These are phyloP conservation scores for Phylloscopus trochiloides DNA, from an alignment of 2,113 vertebrate genomes.

Conservation along the genomic window DNA sequence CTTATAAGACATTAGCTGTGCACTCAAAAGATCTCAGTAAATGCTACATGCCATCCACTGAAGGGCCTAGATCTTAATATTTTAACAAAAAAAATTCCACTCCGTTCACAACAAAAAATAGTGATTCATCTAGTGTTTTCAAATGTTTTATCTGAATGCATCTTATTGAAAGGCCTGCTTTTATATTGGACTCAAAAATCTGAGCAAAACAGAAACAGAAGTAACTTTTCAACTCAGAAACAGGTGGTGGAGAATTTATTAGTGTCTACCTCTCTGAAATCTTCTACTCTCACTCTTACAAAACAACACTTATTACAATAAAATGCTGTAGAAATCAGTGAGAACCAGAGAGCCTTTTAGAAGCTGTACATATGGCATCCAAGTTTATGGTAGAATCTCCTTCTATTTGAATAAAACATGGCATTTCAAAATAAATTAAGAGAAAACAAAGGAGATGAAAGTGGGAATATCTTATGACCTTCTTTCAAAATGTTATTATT, in stretches of 20 bases:
- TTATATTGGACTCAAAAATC: background rate
- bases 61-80: background rate
- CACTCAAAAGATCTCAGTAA: background rate
- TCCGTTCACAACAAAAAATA: background rate
- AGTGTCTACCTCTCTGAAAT: background rate
- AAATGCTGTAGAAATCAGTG: background rate
- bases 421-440: slow-evolving; percentile 7
- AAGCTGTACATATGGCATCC: background rate
- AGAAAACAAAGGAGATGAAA: slow-evolving; percentile 5
- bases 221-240: background rate
- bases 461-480: background rate
- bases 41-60: background rate
- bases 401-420: slow-evolving; percentile 26
- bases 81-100: background rate
- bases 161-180: background rate
- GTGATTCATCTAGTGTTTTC: background rate
- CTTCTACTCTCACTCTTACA: background rate
- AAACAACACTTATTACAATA: background rate
- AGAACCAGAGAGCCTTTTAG: background rate
- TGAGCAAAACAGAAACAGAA: background rate
- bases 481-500: background rate
- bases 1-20: background rate
- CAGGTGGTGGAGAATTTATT: background rate
- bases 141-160: background rate
- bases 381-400: background rate